A percentile compares a stretch with the other conserved stretches of the same genome.
Conservation (phyloP, 2,113 vertebrate genomes). For the Antidorcas marsupialis region DNA sequence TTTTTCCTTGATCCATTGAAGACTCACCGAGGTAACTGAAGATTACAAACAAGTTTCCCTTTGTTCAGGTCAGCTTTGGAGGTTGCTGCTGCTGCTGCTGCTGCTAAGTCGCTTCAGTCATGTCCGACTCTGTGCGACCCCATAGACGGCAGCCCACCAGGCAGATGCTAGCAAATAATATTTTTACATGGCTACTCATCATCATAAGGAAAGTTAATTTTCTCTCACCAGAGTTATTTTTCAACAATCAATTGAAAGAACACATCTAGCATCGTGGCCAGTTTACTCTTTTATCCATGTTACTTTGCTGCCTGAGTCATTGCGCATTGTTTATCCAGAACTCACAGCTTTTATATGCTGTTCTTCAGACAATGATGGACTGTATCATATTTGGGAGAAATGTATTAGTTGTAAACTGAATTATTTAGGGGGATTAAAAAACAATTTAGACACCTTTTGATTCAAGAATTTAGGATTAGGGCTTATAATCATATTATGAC, state of each 20-base stretch:
- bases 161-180: background rate
- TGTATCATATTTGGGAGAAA: background rate
- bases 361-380: background rate
- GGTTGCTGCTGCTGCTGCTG: background rate
- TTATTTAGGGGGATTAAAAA: background rate
- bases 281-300: background rate
- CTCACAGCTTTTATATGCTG: background rate
- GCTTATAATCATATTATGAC: background rate
- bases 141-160: too few species aligned
- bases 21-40: background rate
- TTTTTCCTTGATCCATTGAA: background rate
- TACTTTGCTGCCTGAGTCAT: background rate
- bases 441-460: background rate
- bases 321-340: background rate
- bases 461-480: background rate
- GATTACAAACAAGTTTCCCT: background rate
- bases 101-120: too few species aligned
- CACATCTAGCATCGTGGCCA: background rate
- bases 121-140: too few species aligned
- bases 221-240: background rate
- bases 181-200: background rate
- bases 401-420: background rate
- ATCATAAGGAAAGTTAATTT: background rate
- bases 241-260: background rate
- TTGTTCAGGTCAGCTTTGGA: background rate